Conservation (phyloP, 2,113 vertebrate genomes). For the Anguilla rostrata region DNA sequence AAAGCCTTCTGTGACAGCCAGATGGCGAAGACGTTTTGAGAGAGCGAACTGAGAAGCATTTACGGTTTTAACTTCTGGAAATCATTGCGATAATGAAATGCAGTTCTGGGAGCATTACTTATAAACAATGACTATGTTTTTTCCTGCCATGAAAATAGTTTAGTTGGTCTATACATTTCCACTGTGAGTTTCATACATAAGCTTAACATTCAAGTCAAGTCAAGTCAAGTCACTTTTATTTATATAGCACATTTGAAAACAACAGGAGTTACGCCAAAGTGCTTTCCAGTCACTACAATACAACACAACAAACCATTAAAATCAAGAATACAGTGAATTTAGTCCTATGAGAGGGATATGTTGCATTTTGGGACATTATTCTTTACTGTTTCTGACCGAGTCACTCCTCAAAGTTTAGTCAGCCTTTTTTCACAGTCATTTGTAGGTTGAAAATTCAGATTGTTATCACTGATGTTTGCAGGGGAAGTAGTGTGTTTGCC, state of each 20-base stretch:
- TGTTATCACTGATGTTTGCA: constrained; percentile 4
- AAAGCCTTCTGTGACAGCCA: background rate
- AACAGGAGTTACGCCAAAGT: too few species aligned
- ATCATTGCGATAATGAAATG: background rate
- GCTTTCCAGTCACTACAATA: too few species aligned
- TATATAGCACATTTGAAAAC: too few species aligned
- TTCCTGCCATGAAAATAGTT: background rate
- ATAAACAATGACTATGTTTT: background rate
- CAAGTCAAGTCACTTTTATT: too few species aligned
- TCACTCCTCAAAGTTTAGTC: constrained; percentile 18
- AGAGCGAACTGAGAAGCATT: background rate
- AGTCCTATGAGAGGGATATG: background rate
- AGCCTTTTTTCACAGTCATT: constrained; percentile 22
- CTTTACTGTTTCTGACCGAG: background rate
- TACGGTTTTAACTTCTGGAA: background rate
- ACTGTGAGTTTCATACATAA: background rate
- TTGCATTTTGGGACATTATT: constrained; percentile 12
- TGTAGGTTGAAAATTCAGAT: constrained; percentile 6
- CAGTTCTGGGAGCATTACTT: constrained; percentile 11
- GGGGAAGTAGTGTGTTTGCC: constrained; percentile 41
- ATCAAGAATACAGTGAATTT: background rate
- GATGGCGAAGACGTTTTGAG: background rate
- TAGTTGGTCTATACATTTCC: background rate
- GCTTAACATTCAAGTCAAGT: background rate
- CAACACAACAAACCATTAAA: background rate